Conservation (phyloP, 2,113 vertebrate species). For the Eclectus roratus region DNA sequence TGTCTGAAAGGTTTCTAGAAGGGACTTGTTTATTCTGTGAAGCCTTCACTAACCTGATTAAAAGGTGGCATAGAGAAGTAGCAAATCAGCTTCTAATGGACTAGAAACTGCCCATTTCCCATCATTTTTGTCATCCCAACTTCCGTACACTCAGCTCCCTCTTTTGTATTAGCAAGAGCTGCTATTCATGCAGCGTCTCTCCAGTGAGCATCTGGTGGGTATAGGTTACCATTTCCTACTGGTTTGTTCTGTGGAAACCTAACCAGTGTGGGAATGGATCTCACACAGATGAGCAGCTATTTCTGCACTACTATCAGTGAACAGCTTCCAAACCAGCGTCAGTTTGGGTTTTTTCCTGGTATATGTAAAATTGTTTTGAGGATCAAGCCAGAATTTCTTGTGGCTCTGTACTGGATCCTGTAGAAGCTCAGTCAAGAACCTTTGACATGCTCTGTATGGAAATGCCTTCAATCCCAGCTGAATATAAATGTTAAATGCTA, state of each 20-base stretch:
- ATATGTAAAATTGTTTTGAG: background rate
- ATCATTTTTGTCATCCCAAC: background rate
- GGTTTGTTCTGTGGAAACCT: background rate
- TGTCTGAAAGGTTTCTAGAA: background rate
- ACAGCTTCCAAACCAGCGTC: background rate
- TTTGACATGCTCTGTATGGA: background rate
- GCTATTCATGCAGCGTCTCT: background rate
- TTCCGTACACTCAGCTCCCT: background rate
- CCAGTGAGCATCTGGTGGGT: background rate
- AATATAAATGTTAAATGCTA: background rate
- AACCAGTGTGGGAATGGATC: background rate
- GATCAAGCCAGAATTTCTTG: background rate
- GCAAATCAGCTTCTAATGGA: background rate
- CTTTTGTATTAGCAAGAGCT: background rate
- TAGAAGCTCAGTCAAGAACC: background rate
- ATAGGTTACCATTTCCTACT: background rate
- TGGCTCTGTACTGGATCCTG: background rate
- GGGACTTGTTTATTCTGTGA: background rate
- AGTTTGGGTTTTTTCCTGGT: background rate
- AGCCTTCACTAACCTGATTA: constrained; percentile 1
- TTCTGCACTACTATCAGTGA: background rate
- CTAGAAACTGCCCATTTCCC: background rate
- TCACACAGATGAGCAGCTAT: background rate
- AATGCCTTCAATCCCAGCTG: background rate
- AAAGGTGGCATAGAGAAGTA: background rate